Conservation (phyloP, 2,797 vertebrate species). For the Crenuchus spilurus region DNA sequence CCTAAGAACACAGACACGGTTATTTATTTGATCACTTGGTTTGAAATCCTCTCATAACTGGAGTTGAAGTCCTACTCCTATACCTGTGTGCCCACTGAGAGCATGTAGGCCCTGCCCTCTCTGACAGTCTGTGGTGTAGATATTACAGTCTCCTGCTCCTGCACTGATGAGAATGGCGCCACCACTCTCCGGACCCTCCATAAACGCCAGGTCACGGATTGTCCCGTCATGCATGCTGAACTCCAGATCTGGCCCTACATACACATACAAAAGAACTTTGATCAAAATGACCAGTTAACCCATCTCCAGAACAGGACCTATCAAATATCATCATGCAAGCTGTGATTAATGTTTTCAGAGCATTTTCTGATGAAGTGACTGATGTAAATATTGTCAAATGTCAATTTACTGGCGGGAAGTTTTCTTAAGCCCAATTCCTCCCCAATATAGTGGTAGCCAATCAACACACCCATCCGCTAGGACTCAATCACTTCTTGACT, state of each 20-base stretch:
- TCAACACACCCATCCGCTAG: too few species aligned
- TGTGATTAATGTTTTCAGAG: too few species aligned
- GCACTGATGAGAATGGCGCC: conserved; percentile 96
- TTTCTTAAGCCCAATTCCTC: too few species aligned
- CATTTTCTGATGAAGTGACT: too few species aligned
- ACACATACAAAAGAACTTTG: not conserved
- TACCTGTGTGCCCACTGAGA: conserved; percentile 92
- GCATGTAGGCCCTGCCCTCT: conserved; percentile 95
- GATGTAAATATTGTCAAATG: too few species aligned
- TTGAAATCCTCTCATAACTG: not conserved
- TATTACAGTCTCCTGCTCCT: conserved; percentile 92
- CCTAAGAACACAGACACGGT: conserved; percentile 70
- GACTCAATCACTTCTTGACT: too few species aligned
- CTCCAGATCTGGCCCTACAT: conserved; percentile 92
- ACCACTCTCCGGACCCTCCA: conserved; percentile 96
- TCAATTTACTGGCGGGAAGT: too few species aligned
- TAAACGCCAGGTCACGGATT: conserved; percentile 95
- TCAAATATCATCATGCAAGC: too few species aligned
- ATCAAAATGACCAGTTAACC: too few species aligned
- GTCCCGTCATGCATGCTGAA: conserved; percentile 99
- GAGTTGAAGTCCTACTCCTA: not conserved
- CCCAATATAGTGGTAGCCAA: too few species aligned
- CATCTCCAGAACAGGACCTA: too few species aligned
- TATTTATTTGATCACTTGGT: not conserved
- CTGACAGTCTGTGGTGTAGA: conserved; percentile 98